These are phyloP conservation scores for Oxystoma pomonae DNA, from an alignment of 2,888 invertebrate species.

Conservation along the genomic window DNA sequence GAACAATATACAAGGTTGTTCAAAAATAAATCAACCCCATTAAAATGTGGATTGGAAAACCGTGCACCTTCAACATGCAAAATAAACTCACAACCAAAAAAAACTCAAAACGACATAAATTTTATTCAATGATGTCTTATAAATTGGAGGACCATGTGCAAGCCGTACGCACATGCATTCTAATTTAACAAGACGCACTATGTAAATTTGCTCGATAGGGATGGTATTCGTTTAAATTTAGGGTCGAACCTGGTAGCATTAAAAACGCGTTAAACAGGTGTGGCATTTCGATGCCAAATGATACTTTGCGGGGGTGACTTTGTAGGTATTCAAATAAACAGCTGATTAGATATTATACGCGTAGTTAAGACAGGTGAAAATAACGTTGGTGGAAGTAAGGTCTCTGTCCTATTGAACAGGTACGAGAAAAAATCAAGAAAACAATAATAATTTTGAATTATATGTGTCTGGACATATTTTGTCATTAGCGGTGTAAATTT, in stretches of 20 bases:
- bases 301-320: constrained; percentile 32
- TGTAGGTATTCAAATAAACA: constrained; percentile 34
- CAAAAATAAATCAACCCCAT: too few relatives aligned
- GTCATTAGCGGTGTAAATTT: too few relatives aligned
- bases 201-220: background rate
- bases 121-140: background rate
- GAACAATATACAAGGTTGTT: too few relatives aligned
- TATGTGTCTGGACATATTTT: too few relatives aligned
- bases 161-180: background rate
- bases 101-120: background rate
- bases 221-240: background rate
- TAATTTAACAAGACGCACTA: background rate
- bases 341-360: background rate
- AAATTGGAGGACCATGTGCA: background rate
- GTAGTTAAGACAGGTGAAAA: background rate
- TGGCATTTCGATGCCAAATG: constrained; percentile 27
- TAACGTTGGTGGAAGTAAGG: background rate
- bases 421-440: too few relatives aligned
- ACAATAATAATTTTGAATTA: too few relatives aligned
- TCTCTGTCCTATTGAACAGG: background rate
- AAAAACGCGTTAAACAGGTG: constrained; percentile 31
- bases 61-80: too few relatives aligned
- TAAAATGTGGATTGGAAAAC: too few relatives aligned
- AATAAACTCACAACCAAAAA: background rate
- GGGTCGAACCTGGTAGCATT: background rate